Conservation (phyloP, 2,113 vertebrate genomes). For the Triplophysa dalaica region DNA sequence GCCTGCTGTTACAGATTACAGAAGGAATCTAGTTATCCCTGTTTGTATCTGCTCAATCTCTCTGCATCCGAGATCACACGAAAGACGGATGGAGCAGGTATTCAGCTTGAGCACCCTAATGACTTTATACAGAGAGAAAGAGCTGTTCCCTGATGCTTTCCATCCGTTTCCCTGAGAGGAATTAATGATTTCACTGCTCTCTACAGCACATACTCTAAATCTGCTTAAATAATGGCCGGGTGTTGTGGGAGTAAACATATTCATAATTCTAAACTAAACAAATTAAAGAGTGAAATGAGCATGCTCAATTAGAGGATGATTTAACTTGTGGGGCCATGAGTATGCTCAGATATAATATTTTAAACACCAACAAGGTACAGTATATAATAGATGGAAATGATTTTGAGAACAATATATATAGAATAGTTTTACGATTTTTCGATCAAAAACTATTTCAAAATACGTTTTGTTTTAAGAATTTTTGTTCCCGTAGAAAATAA, state of each 20-base stretch:
- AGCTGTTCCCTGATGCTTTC: slow-evolving; percentile 28
- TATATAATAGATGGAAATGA: too few relatives aligned
- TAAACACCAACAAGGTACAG: too few relatives aligned
- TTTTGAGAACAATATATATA: too few relatives aligned
- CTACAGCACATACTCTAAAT: slow-evolving; percentile 19
- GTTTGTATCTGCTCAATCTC: slow-evolving; percentile 44
- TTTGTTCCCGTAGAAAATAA: too few relatives aligned
- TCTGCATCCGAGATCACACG: slow-evolving; percentile 21
- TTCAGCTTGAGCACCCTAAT: slow-evolving; percentile 40
- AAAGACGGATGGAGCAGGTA: slow-evolving; percentile 51
- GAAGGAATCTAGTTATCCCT: slow-evolving; percentile 13
- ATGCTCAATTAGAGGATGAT: background rate
- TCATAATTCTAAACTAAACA: slow-evolving; percentile 12
- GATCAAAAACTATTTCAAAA: too few relatives aligned
- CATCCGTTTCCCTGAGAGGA: slow-evolving; percentile 21
- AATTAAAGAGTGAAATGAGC: background rate
- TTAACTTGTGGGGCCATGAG: background rate
- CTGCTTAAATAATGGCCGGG: background rate
- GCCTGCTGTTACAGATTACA: slow-evolving; percentile 5
- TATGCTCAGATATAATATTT: background rate
- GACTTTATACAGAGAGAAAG: slow-evolving; percentile 38
- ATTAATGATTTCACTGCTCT: slow-evolving; percentile 43
- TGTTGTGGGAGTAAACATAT: background rate
- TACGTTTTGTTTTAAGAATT: too few relatives aligned
- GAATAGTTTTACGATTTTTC: too few relatives aligned